A percentile compares a stretch with the other conserved stretches of the same genome.
These are phyloP conservation scores for Melopsittacus undulatus DNA, from an alignment of 2,797 vertebrate genomes.

Conservation along the genomic window DNA sequence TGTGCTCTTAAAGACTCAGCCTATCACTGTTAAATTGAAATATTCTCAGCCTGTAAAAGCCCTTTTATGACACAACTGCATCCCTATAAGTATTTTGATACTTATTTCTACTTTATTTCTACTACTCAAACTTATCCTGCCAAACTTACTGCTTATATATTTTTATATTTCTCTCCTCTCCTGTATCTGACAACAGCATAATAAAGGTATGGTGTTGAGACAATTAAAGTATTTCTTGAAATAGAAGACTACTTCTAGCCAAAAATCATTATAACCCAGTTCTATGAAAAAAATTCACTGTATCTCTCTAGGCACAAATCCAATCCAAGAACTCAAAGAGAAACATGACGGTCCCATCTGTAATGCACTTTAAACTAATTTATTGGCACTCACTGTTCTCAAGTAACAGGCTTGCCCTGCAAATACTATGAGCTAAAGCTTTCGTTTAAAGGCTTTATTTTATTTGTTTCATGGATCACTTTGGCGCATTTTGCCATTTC, in stretches of 20 bases:
- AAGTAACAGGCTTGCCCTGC: conserved; percentile 4
- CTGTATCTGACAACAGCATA: neutral
- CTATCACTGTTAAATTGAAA: neutral
- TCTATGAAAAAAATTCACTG: neutral
- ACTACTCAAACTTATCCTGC: neutral
- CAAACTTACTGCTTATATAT: neutral
- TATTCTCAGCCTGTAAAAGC: neutral
- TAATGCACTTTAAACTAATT: conserved; percentile 27
- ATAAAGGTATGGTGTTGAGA: neutral
- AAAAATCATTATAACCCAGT: neutral
- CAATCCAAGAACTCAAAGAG: neutral
- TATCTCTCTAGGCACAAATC: conserved; percentile 4
- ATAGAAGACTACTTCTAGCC: neutral
- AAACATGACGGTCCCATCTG: neutral
- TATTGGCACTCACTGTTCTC: conserved; percentile 21
- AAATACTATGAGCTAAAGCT: neutral
- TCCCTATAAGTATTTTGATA: neutral
- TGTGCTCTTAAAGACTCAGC: neutral
- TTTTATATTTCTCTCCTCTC: neutral
- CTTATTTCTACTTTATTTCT: neutral
- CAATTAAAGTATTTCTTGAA: neutral
- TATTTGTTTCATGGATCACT: neutral
- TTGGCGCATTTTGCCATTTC: conserved; percentile 12
- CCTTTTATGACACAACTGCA: neutral
- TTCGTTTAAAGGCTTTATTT: conserved; percentile 12